Evolutionary conservation across 2,888 invertebrate genomes (phyloP), one percentile per base, ranked within the genome.

Genomic region (Hirtodrosophila alboralis): DNA sequence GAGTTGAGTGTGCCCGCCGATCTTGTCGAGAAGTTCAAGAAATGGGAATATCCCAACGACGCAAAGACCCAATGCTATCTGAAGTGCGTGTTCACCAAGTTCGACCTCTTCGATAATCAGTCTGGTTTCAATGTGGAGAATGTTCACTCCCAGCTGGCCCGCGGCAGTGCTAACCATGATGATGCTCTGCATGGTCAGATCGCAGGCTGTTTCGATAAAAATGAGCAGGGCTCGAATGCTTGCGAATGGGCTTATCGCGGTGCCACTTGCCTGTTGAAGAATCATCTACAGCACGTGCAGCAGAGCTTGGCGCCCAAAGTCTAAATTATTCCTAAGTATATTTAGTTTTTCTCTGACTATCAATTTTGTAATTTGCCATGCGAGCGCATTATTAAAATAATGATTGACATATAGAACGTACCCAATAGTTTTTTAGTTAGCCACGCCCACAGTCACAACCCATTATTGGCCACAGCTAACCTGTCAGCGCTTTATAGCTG

Each of bases 191-290:
- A 87, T 43, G 61, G 40, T 12, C 74, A 84, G 49, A 78, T 90
- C 33, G 74, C 54, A 0, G 67, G 71, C n/a, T 90, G 90, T 43
- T 53, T 87, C 12, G 90, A 90, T 47, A 77, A 79, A 6, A 89
- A 89, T 41, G 87, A 86, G 26, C 84, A 88, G 36, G 84, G 86
- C 4, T 79, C 85, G 6, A 81, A 81, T 40, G 79, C 75, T 5
- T 89, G 89, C 27, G 79, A 84, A 45, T 90, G 89, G 88, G 90
- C 88, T 37, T 90, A 77, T 41, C 85, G 87, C 27, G 89, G 87
- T 28, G 86, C 85, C 23, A 75, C 56, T 14, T 90, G 90, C 60
- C 77, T 90, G 52, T 43, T 89, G 4, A 67, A 72, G 45, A 77
- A 87, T 7, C 65, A 89, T 44, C 52, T 87, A 14, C 57, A 60